These are phyloP conservation scores for Tylochromis polylepis DNA, from an alignment of 2,113 vertebrate species.

Conservation along the genomic window DNA sequence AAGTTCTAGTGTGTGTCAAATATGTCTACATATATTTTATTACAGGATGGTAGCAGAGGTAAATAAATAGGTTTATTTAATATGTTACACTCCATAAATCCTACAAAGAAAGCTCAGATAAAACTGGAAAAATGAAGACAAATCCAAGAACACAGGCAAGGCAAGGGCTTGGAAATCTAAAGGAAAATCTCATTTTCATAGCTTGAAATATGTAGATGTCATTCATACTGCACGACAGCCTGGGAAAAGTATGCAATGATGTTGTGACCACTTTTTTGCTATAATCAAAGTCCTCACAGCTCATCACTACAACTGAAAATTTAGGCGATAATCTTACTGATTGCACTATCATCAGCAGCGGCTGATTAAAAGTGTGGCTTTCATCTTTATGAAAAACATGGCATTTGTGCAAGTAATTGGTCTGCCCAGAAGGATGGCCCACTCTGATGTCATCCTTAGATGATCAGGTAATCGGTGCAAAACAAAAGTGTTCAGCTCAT, in stretches of 20 bases:
- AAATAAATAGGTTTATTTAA: neutral
- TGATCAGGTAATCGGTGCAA: neutral
- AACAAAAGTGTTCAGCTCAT: neutral
- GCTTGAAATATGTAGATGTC: neutral
- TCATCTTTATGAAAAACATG: neutral
- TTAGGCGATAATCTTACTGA: no score
- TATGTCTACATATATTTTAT: neutral
- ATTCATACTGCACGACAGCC: neutral
- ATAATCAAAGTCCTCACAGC: neutral
- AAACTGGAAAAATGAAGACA: neutral
- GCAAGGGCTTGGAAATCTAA: neutral
- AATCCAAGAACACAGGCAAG: neutral
- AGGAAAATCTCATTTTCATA: neutral
- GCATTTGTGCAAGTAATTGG: neutral
- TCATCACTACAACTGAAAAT: conserved; percentile 1
- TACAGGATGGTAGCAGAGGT: neutral
- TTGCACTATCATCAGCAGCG: neutral
- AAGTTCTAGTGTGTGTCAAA: conserved; percentile 2
- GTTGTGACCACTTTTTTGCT: neutral
- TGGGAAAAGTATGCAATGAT: neutral
- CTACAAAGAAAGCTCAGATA: neutral
- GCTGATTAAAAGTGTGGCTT: conserved; percentile 16
- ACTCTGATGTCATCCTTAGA: neutral
- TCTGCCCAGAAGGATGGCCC: neutral
- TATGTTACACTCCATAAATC: neutral